These are phyloP conservation scores for Cinclus mexicanus DNA, from an alignment of 2,113 vertebrate genomes.

Conservation along the genomic window DNA sequence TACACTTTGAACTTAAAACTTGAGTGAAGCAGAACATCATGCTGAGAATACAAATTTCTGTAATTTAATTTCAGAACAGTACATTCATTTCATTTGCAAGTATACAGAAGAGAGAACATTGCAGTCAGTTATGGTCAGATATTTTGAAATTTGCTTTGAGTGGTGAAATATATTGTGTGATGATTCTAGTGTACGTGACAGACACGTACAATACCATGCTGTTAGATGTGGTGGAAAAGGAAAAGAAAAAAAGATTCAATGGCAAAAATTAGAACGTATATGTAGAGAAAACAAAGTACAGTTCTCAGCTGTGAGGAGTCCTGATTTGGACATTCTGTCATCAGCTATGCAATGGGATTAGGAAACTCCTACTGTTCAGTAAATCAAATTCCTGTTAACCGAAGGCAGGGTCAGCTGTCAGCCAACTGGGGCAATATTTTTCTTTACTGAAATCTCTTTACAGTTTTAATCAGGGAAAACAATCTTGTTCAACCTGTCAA, in stretches of 20 bases:
- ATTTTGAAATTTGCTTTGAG: constrained; percentile 12
- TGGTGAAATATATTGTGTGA: background rate
- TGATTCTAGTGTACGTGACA: background rate
- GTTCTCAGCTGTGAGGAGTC: background rate
- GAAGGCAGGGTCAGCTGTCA: background rate
- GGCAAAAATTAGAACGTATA: background rate
- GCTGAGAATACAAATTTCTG: constrained; percentile 51
- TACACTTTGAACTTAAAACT: constrained; percentile 8
- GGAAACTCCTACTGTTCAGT: background rate
- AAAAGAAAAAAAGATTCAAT: background rate
- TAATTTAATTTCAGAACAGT: constrained; percentile 46
- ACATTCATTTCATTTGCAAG: constrained; percentile 26
- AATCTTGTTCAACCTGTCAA: background rate
- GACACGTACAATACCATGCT: background rate
- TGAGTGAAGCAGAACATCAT: constrained; percentile 10
- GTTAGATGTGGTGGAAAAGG: background rate
- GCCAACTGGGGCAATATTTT: background rate
- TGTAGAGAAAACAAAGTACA: background rate
- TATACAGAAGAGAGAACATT: background rate
- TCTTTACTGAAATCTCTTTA: background rate
- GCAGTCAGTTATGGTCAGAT: constrained; percentile 8
- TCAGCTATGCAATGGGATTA: background rate
- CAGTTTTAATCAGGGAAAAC: background rate
- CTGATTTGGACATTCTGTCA: background rate
- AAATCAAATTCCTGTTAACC: background rate